Conservation (phyloP, 2,797 vertebrate genomes). For the Champsocephalus gunnari region DNA sequence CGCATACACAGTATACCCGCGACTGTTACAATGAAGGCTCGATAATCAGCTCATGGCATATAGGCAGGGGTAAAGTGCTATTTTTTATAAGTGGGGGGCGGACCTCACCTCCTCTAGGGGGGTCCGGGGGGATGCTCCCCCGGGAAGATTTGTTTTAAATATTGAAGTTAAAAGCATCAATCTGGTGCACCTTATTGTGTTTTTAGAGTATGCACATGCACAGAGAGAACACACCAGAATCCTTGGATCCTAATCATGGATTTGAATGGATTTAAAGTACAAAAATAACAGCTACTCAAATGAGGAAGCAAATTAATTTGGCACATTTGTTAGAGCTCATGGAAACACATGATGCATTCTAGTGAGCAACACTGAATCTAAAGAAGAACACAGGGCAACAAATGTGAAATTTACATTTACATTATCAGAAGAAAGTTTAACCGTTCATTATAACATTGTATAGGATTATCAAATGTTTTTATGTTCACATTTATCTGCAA, state of each 20-base stretch:
- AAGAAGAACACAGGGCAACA: background rate
- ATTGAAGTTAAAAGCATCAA: too few species aligned
- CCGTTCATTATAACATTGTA: background rate
- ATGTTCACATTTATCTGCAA: background rate
- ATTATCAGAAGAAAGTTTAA: background rate
- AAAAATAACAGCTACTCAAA: background rate
- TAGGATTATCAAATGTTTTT: background rate
- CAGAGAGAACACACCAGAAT: too few species aligned
- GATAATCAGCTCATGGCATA: too few species aligned
- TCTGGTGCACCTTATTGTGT: background rate
- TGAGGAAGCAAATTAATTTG: conserved; percentile 2
- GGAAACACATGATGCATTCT: background rate
- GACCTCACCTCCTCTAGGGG: too few species aligned
- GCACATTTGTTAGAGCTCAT: background rate
- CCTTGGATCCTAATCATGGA: background rate
- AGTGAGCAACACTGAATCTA: background rate
- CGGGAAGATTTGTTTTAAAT: too few species aligned
- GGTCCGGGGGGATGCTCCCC: too few species aligned
- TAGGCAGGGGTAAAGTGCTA: too few species aligned
- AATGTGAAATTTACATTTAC: background rate
- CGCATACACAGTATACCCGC: too few species aligned
- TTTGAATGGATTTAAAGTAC: background rate
- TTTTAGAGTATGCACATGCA: background rate
- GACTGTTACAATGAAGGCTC: too few species aligned
- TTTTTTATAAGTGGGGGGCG: too few species aligned